Base-by-base conservation (phyloP, 2,888 invertebrate genomes). In the Gymnocheta viridis region DNA sequence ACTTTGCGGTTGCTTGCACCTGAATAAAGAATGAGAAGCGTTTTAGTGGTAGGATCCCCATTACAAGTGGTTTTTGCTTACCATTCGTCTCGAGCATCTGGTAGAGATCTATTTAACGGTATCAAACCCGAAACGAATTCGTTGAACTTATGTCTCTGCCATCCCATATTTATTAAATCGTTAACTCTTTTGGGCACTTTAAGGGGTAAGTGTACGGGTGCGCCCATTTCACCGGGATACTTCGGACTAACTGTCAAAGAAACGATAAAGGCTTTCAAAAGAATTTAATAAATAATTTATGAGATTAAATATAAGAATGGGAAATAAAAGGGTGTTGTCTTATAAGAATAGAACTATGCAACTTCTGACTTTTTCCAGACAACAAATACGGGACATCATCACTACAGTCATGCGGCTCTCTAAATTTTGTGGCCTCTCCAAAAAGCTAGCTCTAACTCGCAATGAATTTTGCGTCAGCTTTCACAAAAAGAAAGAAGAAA, bases 131-230 rank as follows among this genome's bases (percentile, higher is more conserved):
- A 98, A 88, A 95, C 98, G 91, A 99, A 99, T 92, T 99, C 98
- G 93, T 99, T 99, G 93, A 99, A 99, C 27, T 99, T 99, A 92
- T 99, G 99, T 91, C 98, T 97, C 92, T 96, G 94, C 98, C 99
- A 99, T 35, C 99, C 99, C 5, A 12, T 22, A 6, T 47, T 24
- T 47, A 60, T 47, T 2, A 60, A 29, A 12, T 54, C 0, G 17
- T n/a, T 6, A 1, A 3, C n/a, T 6, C 4, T 54, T 1, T 27
- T 24, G 22, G 69, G 2, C 2, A 38, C 2, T 41, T 24, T 27
- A n/a, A 2, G 4, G 3, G 51, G n/a, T 35, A 54, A 38, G n/a
- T 27, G 0, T 17, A 69, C 54, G 2, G 69, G 7, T 41, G 38
- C 5, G 2, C 69, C 69, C 54, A 27, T 51, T 38, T 54, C 54